Percentiles rank a stretch among this genome's conserved stretches.
phyloP scores from a whole-genome alignment of 2,113 vertebrate species.

The Phyllopteryx taeniolatus region DNA sequence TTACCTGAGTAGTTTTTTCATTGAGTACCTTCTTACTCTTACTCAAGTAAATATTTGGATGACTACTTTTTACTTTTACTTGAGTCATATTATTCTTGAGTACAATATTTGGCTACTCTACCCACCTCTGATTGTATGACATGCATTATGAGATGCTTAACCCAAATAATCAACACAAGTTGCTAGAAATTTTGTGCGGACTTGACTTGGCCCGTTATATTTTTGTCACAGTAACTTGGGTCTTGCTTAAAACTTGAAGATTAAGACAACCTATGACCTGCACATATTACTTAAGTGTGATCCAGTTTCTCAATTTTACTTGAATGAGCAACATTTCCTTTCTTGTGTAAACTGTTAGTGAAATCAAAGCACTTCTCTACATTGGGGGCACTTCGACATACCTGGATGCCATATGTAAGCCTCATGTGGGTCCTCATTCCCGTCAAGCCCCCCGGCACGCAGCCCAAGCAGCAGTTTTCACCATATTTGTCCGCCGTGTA shows the following conservation, averaged over 20 bases:
- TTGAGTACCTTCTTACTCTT: too few relatives aligned
- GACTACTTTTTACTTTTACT: too few relatives aligned
- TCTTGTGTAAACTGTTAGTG: conserved; percentile 2
- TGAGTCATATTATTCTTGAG: too few relatives aligned
- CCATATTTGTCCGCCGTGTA: conserved; percentile 77
- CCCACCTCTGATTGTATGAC: too few relatives aligned
- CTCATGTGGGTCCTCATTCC: conserved; percentile 82
- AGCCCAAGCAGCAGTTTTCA: conserved; percentile 69
- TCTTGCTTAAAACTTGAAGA: not conserved
- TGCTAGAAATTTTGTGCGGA: too few relatives aligned
- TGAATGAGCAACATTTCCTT: conserved; percentile 8
- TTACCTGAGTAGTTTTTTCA: too few relatives aligned
- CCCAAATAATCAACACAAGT: too few relatives aligned
- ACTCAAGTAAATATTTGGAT: too few relatives aligned
- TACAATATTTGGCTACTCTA: too few relatives aligned
- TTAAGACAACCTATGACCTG: not conserved
- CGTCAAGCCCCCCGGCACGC: conserved; percentile 72
- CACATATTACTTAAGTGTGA: conserved; percentile 1
- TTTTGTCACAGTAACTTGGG: too few relatives aligned
- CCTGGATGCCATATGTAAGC: conserved; percentile 79
- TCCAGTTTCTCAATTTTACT: conserved; percentile 17
- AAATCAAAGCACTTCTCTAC: not conserved
- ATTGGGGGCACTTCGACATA: conserved; percentile 30
- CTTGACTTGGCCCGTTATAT: too few relatives aligned
- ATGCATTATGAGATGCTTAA: too few relatives aligned